Evolutionary conservation across 2,888 invertebrate species (phyloP).

Genomic region (Biston betularia): DNA sequence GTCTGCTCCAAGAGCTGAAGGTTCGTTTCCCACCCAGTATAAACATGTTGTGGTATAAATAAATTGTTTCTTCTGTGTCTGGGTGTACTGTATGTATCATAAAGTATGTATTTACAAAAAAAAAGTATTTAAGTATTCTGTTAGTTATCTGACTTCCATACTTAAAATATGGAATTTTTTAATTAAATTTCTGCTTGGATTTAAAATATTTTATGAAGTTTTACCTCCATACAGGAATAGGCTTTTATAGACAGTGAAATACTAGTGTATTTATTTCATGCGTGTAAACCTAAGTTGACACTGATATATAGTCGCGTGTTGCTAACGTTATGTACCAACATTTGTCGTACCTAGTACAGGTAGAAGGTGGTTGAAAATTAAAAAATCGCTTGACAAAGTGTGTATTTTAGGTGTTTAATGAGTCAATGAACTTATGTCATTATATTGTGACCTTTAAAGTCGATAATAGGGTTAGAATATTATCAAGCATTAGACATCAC

Average conservation of each 20-base stretch:
- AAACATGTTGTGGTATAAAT: no score
- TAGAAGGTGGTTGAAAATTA: conserved; percentile 12
- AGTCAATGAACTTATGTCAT: background rate
- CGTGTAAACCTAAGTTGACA: conserved; percentile 45
- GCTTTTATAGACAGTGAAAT: conserved; percentile 1
- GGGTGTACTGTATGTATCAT: no score
- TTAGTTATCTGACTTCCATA: no score
- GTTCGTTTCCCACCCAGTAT: no score
- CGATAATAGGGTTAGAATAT: background rate
- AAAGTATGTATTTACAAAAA: no score
- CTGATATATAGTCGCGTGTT: conserved; percentile 46
- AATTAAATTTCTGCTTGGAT: no score
- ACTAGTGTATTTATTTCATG: conserved; percentile 11
- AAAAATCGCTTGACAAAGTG: conserved; percentile 7
- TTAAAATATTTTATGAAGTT: conserved; percentile 7
- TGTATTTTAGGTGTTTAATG: background rate
- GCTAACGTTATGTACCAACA: background rate
- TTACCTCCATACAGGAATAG: conserved; percentile 1
- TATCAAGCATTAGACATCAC: background rate
- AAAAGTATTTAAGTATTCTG: no score
- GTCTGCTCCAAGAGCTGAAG: no score
- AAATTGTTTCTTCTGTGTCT: no score
- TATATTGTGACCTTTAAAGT: conserved; percentile 2
- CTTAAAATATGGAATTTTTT: no score
- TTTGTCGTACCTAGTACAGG: conserved; percentile 7